Conservation (phyloP, 2,888 invertebrate species). For the Brenthis daphne region DNA sequence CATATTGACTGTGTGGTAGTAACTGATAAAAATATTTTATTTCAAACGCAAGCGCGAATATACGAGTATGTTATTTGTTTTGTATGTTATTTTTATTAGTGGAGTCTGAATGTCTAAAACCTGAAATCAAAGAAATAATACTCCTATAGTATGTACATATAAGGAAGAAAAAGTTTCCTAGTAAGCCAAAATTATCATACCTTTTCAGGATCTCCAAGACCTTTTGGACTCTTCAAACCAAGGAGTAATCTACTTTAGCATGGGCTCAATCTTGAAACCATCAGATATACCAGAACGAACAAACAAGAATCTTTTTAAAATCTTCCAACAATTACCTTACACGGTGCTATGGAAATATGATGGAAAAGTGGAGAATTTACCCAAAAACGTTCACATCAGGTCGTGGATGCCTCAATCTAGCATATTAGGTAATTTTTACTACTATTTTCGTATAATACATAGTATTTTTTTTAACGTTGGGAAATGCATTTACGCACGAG, state of each 20-base stretch:
- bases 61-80: too few species aligned
- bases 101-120: too few species aligned
- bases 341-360: slow-evolving; percentile 81
- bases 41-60: too few species aligned
- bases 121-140: too few species aligned
- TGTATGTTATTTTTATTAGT: too few species aligned
- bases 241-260: slow-evolving; percentile 68
- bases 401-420: slow-evolving; percentile 80
- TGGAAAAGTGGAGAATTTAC: slow-evolving; percentile 55
- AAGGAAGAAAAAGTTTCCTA: too few species aligned
- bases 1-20: too few species aligned
- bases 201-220: slow-evolving; percentile 58
- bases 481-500: too few species aligned
- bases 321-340: slow-evolving; percentile 54
- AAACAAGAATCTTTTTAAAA: slow-evolving; percentile 47
- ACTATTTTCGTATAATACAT: neutral
- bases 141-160: too few species aligned
- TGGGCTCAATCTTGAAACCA: slow-evolving; percentile 61
- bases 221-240: slow-evolving; percentile 55
- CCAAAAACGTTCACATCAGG: slow-evolving; percentile 68
- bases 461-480: too few species aligned
- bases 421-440: slow-evolving; percentile 62
- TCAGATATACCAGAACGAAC: slow-evolving; percentile 45
- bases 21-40: too few species aligned
- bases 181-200: too few species aligned